Percentiles rank a stretch among this genome's conserved stretches.
These are phyloP conservation scores for Cyphomyrus discorhynchus DNA, from an alignment of 2,113 vertebrate species.

Conservation along the genomic window DNA sequence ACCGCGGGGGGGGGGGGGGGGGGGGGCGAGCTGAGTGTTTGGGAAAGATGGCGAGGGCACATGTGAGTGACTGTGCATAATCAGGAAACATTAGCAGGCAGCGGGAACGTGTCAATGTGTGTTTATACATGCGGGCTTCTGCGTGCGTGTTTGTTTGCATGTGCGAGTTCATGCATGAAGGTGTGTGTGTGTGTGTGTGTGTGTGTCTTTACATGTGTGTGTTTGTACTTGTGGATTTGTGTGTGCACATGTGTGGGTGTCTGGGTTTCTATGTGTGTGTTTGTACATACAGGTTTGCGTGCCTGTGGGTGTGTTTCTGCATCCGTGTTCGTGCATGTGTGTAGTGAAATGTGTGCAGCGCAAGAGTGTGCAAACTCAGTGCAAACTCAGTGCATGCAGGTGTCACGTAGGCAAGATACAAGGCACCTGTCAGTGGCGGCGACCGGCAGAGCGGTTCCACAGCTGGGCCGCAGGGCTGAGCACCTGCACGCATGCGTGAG, in stretches of 20 bases:
- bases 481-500: not conserved
- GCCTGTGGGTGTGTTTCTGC: not conserved
- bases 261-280: not conserved
- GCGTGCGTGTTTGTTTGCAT: not conserved
- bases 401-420: slow-evolving; percentile 17
- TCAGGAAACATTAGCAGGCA: not conserved
- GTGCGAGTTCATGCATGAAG: not conserved
- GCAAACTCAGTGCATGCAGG: slow-evolving; percentile 30
- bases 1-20: slow-evolving; percentile 51
- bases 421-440: not conserved
- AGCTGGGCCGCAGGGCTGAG: not conserved
- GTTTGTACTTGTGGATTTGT: not conserved
- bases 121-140: not conserved
- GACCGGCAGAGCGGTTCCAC: not conserved
- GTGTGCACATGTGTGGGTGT: too few relatives aligned
- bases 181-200: not conserved
- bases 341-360: not conserved
- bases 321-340: not conserved
- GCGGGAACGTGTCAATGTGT: slow-evolving; percentile 9
- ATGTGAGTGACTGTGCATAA: slow-evolving; percentile 7
- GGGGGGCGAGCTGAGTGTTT: slow-evolving; percentile 35
- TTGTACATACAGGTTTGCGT: not conserved
- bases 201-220: not conserved
- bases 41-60: slow-evolving; percentile 13
- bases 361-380: slow-evolving; percentile 26